Base-by-base conservation (phyloP, 2,113 vertebrate species). In the Chinchilla lanigera region DNA sequence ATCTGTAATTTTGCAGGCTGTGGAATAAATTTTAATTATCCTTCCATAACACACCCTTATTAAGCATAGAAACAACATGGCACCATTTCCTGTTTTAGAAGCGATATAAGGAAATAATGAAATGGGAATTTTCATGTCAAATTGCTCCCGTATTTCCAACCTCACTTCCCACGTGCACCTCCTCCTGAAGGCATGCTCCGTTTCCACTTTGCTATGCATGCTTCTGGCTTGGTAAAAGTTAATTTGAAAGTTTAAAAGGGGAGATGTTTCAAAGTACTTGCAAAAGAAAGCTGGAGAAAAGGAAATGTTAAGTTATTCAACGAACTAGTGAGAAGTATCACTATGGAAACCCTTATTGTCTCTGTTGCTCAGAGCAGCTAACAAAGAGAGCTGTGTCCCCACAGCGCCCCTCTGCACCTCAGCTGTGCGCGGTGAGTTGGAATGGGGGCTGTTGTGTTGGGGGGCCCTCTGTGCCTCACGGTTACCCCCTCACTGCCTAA, bases 241-340 rank as follows among this genome's bases (percentile, higher is more conserved):
- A 93, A 94, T 93, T 83, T 56, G 58, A 84, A 91, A 96, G 60
- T 95, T 93, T 92, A 67, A 96, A 94, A 73, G 47, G 54, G 89
- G 80, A 73, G 16, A 65, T 91, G 52, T 91, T 96, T 97, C 73
- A 80, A 90, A 86, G 81, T 69, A 8, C 22, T 97, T 97, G 89
- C 3, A 52, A 91, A 83, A 86, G 44, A 81, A 97, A 93, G 86
- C 61, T 90, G 73, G 35, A 73, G 22, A 41, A 80, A 96, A 95
- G 78, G 41, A 88, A 94, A 95, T 97, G 86, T 92, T 93, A 92
- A 90, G 81, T 78, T 95, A 88, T 95, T 96, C 88, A 96, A 58
- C 81, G 67, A 85, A 91, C 90, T 94, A 86, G 58, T 90, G 87
- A 58, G 75, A 92, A 85, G n/a, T 50, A 19, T 86, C 83, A 75